A percentile compares a stretch with the other conserved stretches of the same genome.
These are phyloP conservation scores for Lomographa bimaculata DNA, from an alignment of 2,888 invertebrate species.

Conservation along the genomic window DNA sequence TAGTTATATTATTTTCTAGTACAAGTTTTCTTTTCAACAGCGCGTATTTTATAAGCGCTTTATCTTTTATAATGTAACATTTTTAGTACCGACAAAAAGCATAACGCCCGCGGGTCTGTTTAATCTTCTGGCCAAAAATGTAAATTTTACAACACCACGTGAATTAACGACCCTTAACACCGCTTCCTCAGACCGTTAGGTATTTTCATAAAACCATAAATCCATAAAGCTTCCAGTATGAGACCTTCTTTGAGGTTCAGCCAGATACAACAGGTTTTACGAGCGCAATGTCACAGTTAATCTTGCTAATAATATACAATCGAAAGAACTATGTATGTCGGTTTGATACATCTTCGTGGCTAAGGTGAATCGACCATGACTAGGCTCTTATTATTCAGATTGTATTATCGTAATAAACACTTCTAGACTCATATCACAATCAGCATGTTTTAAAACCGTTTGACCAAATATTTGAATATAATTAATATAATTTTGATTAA, in stretches of 20 bases:
- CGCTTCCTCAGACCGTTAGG: conserved; percentile 36
- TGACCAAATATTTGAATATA: too few species aligned
- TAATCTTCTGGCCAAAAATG: conserved; percentile 26
- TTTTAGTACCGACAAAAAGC: conserved; percentile 21
- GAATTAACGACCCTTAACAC: conserved; percentile 30
- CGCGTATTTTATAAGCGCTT: conserved; percentile 19
- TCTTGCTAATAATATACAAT: background rate
- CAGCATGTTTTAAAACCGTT: too few species aligned
- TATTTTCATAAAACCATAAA: conserved; percentile 46
- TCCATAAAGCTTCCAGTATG: conserved; percentile 34
- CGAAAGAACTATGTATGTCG: too few species aligned
- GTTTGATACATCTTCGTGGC: too few species aligned
- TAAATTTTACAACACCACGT: conserved; percentile 26
- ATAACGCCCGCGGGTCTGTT: conserved; percentile 22
- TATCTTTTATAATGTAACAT: conserved; percentile 19
- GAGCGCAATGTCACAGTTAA: conserved; percentile 27
- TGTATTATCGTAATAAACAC: too few species aligned
- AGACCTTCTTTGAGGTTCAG: conserved; percentile 42
- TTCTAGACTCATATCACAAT: too few species aligned
- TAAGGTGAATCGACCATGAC: too few species aligned
- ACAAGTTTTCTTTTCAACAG: too few species aligned
- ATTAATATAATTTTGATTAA: too few species aligned
- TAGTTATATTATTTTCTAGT: too few species aligned
- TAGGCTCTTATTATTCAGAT: too few species aligned
- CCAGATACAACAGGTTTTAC: conserved; percentile 50